Percentiles rank a stretch among this genome's conserved stretches.
phyloP scores from a whole-genome alignment of 2,113 vertebrate species.

The Pelusios castaneus region DNA sequence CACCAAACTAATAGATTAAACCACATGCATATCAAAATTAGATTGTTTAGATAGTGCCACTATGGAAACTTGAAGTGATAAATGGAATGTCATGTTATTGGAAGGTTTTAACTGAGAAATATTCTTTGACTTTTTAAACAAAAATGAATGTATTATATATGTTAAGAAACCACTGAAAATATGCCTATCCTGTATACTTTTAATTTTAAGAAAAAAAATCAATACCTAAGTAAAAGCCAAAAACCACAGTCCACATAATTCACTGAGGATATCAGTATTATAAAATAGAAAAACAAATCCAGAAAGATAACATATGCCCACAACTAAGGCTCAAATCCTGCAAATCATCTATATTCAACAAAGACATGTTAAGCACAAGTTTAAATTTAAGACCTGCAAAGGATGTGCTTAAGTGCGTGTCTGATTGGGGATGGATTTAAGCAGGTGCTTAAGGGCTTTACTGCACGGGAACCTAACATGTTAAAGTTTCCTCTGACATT shows the following conservation, averaged over 20 bases:
- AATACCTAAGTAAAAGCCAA: not conserved
- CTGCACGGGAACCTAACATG: rapidly evolving
- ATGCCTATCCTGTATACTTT: not conserved
- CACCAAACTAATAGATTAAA: not conserved
- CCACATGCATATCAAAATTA: not conserved
- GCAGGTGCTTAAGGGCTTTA: not conserved
- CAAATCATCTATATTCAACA: not conserved
- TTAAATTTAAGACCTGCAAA: not conserved
- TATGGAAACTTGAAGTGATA: not conserved
- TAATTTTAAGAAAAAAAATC: not conserved
- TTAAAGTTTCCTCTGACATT: not conserved
- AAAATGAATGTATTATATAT: not conserved
- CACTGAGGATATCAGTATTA: not conserved
- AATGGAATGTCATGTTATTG: not conserved
- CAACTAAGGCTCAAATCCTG: not conserved
- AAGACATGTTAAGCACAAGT: not conserved
- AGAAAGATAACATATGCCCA: not conserved
- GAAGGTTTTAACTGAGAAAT: not conserved
- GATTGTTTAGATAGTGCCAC: not conserved
- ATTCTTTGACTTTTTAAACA: not conserved
- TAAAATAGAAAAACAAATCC: not conserved
- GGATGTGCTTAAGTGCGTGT: rapidly evolving
- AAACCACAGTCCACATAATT: rapidly evolving
- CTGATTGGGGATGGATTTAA: not conserved
- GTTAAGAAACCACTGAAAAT: not conserved